These are phyloP conservation scores for Scomber colias DNA, from an alignment of 2,113 vertebrate species.

Conservation along the genomic window DNA sequence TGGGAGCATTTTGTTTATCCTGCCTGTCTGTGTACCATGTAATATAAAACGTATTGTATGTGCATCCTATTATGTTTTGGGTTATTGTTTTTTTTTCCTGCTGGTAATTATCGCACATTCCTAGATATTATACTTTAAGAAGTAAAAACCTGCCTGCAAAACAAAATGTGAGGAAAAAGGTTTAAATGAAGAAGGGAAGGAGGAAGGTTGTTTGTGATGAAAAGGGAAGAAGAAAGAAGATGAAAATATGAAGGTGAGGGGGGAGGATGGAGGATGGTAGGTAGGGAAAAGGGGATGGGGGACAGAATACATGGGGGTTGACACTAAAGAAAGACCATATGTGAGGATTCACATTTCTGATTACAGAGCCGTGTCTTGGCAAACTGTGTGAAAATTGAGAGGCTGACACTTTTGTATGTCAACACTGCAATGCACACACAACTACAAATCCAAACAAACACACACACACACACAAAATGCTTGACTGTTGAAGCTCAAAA, in stretches of 20 bases:
- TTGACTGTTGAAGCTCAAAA: constrained; percentile 34
- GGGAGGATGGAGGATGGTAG: not conserved
- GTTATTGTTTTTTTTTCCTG: not conserved
- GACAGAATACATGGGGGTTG: not conserved
- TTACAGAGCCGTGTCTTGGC: constrained; percentile 25
- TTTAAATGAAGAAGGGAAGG: not conserved
- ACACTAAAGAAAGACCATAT: not conserved
- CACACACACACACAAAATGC: constrained; percentile 1
- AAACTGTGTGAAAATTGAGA: constrained; percentile 4
- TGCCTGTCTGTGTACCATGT: no score
- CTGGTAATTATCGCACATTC: not conserved
- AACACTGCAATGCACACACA: constrained; percentile 2
- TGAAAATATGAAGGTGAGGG: constrained; percentile 6
- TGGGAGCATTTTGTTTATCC: no score
- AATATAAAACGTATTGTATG: not conserved
- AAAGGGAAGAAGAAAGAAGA: not conserved
- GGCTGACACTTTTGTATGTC: constrained; percentile 21
- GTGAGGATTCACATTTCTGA: constrained; percentile 24
- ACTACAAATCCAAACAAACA: constrained; percentile 13
- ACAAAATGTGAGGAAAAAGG: constrained; percentile 1
- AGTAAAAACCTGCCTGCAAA: not conserved
- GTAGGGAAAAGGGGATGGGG: not conserved
- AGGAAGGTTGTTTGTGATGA: constrained; percentile 1
- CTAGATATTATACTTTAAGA: not conserved
- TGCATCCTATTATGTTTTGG: not conserved